phyloP scores from a whole-genome alignment of 1,140 invertebrate species.

The Hydropsyche tenuis region DNA sequence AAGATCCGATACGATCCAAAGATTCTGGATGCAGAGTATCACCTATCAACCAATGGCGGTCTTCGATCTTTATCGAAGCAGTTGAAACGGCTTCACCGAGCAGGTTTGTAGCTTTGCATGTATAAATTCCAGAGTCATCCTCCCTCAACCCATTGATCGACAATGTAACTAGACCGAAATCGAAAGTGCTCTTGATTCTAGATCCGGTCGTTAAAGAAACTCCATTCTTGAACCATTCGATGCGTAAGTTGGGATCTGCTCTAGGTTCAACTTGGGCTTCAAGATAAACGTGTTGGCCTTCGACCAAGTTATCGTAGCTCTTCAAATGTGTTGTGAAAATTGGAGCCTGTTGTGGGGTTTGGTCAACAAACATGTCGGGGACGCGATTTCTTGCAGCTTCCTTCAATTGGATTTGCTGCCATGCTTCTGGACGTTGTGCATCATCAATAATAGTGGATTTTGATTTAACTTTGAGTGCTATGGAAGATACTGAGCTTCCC shows the following conservation, averaged over 20 bases:
- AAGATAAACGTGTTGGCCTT: slow-evolving; percentile 89
- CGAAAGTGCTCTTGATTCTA: slow-evolving; percentile 86
- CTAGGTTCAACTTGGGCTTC: slow-evolving; percentile 96
- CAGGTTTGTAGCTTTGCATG: slow-evolving; percentile 89
- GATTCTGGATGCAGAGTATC: slow-evolving; percentile 92
- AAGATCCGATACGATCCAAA: slow-evolving; percentile 80
- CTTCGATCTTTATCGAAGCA: slow-evolving; percentile 87
- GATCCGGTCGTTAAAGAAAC: slow-evolving; percentile 83
- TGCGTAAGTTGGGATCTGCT: slow-evolving; percentile 89
- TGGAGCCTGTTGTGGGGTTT: slow-evolving; percentile 82
- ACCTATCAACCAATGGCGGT: slow-evolving; percentile 83
- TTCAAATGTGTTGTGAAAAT: slow-evolving; percentile 91
- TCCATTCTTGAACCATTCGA: slow-evolving; percentile 94
- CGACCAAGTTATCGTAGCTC: slow-evolving; percentile 83
- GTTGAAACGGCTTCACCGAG: slow-evolving; percentile 92
- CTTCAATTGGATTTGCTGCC: slow-evolving; percentile 87
- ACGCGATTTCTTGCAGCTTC: slow-evolving; percentile 89
- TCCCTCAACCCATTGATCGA: slow-evolving; percentile 85
- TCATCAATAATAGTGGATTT: slow-evolving; percentile 81
- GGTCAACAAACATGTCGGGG: slow-evolving; percentile 83
- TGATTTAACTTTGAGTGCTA: slow-evolving; percentile 84
- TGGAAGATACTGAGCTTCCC: slow-evolving; percentile 90
- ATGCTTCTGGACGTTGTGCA: slow-evolving; percentile 83
- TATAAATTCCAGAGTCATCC: slow-evolving; percentile 94
- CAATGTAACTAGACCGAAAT: slow-evolving; percentile 92